These are phyloP conservation scores for Charina bottae DNA, from an alignment of 2,113 vertebrate genomes.

Conservation along the genomic window DNA sequence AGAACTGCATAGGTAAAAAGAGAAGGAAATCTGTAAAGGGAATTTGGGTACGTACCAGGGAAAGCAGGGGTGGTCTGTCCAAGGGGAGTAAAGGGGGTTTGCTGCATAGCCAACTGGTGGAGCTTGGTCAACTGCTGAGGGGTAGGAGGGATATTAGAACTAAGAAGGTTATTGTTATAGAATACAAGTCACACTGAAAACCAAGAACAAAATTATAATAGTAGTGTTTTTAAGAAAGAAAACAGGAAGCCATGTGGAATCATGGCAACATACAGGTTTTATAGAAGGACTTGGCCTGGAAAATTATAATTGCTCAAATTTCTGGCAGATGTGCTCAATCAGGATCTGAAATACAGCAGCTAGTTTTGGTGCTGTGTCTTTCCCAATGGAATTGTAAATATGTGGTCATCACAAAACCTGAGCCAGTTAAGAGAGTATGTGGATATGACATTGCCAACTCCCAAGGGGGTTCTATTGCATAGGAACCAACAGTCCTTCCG, in stretches of 20 bases:
- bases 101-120: constrained; percentile 99
- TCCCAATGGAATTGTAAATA: not conserved
- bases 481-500: not conserved
- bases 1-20: constrained; percentile 86
- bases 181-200: constrained; percentile 88
- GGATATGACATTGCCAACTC: not conserved
- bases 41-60: constrained; percentile 98
- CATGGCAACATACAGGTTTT: constrained; percentile 76
- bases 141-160: constrained; percentile 97
- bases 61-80: constrained; percentile 99
- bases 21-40: constrained; percentile 87
- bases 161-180: constrained; percentile 95
- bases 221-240: constrained; percentile 51
- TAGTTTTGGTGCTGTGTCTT: constrained; percentile 28
- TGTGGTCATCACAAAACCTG: accelerated
- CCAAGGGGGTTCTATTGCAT: not conserved
- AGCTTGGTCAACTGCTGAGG: constrained; percentile 99
- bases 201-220: constrained; percentile 79
- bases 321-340: constrained; percentile 59
- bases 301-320: constrained; percentile 57
- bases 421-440: not conserved
- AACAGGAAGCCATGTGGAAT: constrained; percentile 78
- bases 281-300: constrained; percentile 88
- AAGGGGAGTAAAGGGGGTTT: constrained; percentile 99
- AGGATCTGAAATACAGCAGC: constrained; percentile 66